A percentile compares a stretch with the other conserved stretches of the same genome.
Evolutionary conservation across 1,140 invertebrate genomes (phyloP).

Genomic region (Pseudachorutes palmiensis): DNA sequence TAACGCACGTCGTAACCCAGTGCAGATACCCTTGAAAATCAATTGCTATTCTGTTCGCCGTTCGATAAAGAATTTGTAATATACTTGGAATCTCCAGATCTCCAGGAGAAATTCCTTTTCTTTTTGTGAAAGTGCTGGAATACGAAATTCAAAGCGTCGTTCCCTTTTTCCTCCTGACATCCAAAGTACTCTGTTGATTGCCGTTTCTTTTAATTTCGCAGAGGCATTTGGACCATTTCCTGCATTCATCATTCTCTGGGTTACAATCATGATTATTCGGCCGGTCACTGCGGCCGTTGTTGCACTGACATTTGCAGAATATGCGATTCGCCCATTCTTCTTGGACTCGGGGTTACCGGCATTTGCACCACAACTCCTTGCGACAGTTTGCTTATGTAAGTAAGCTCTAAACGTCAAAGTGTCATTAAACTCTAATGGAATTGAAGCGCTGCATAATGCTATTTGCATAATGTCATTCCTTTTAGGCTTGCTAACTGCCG

Average conservation of each 20-base stretch:
- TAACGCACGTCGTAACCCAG: no score
- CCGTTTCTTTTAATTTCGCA: slow-evolving; percentile 8
- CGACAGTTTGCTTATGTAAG: slow-evolving; percentile 66
- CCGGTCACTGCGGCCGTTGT: slow-evolving; percentile 76
- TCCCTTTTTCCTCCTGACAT: not conserved
- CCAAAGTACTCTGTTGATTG: not conserved
- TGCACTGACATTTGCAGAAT: slow-evolving; percentile 69
- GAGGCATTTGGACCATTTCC: slow-evolving; percentile 79
- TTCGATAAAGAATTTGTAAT: no score
- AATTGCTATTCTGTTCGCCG: no score
- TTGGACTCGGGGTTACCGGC: slow-evolving; percentile 58
- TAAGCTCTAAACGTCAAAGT: not conserved
- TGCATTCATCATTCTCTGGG: slow-evolving; percentile 80
- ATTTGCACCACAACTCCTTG: slow-evolving; percentile 53
- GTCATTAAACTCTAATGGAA: no score
- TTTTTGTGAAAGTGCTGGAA: no score
- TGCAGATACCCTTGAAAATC: no score
- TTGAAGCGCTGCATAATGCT: not conserved
- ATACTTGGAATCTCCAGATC: no score
- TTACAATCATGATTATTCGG: slow-evolving; percentile 72
- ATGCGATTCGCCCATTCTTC: slow-evolving; percentile 74
- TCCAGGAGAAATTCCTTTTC: no score
- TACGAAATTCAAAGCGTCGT: not conserved
- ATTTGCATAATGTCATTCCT: no score
- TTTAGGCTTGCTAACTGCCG: slow-evolving; percentile 71